Conservation (phyloP, 2,113 vertebrate species). For the Spea bombifrons region DNA sequence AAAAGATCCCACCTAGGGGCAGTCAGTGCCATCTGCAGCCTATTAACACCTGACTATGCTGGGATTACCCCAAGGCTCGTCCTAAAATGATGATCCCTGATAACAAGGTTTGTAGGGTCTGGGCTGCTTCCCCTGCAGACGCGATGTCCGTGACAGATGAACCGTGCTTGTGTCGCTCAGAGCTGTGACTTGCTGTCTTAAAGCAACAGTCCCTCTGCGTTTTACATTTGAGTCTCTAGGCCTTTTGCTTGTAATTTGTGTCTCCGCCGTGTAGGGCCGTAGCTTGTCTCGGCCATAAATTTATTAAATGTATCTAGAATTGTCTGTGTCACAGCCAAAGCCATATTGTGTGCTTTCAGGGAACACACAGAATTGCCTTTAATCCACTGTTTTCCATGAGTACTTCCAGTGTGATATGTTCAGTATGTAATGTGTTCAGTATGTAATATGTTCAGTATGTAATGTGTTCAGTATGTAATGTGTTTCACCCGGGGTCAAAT, state of each 20-base stretch:
- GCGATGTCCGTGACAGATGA: not conserved
- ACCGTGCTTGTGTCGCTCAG: conserved; percentile 47
- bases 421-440: too few species aligned
- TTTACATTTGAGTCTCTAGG: not conserved
- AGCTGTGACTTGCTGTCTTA: conserved; percentile 48
- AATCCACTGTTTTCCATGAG: conserved; percentile 13
- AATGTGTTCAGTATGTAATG: too few species aligned
- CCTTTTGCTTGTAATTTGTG: not conserved
- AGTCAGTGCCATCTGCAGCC: not conserved
- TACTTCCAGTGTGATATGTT: conserved; percentile 34
- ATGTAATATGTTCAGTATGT: too few species aligned
- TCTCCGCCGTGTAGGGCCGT: not conserved
- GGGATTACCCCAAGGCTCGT: too few species aligned
- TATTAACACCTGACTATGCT: too few species aligned
- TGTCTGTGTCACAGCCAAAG: not conserved
- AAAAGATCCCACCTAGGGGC: not conserved
- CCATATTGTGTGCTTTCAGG: conserved; percentile 1
- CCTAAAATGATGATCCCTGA: too few species aligned
- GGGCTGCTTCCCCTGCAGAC: too few species aligned
- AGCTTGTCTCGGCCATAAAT: not conserved
- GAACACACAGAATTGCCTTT: not conserved
- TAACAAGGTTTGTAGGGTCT: too few species aligned
- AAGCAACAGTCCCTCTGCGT: conserved; percentile 25
- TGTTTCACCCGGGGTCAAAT: conserved; percentile 36
- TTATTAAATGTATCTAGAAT: not conserved